Evolutionary conservation across 2,888 invertebrate species (phyloP), one percentile per base, ranked within the genome.

Genomic region (Acanthacorydalis orientalis): DNA sequence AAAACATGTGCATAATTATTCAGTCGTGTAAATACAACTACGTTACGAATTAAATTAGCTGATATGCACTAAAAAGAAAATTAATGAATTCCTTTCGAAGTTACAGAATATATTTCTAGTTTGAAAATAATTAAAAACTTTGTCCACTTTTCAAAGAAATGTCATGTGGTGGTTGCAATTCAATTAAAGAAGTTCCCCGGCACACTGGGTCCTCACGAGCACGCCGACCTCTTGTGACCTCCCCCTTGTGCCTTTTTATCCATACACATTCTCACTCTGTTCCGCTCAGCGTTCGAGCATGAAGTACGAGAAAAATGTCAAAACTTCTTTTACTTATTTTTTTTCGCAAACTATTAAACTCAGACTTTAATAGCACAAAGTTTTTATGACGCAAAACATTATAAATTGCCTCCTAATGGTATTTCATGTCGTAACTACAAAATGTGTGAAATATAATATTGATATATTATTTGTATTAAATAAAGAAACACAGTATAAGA

Each of bases 111-210:
- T 60, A 61, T 61, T 60, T 59, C 58, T 59, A 58, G 60, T 60
- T 61, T 62, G 59, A 59, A 61, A 63, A 64, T 63, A 62, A 64
- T 63, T 62, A 62, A 63, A 64, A 64, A 63, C 61, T 62, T 64
- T 61, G 59, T 59, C 58, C 60, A 60, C 60, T 61, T 61, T 55
- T 59, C 59, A 61, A 60, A 60, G 61, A 61, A 62, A 63, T 60
- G 61, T 59, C 63, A 60, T 61, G 59, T 60, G 60, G 60, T 60
- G 60, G 62, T 62, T 62, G 61, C 62, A 61, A 63, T 63, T 64
- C 62, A 63, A 62, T 63, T 64, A 63, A 62, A 60, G 61, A 61
- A 60, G 60, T 62, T 59, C 14, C 35, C 16, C 49, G 16, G 51
- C 42, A 37, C 37, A 14, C 37, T 23, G 23, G 23, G 23, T 23